These are phyloP conservation scores for Acanthosoma haemorrhoidale DNA, from an alignment of 2,888 invertebrate genomes.

Conservation along the genomic window DNA sequence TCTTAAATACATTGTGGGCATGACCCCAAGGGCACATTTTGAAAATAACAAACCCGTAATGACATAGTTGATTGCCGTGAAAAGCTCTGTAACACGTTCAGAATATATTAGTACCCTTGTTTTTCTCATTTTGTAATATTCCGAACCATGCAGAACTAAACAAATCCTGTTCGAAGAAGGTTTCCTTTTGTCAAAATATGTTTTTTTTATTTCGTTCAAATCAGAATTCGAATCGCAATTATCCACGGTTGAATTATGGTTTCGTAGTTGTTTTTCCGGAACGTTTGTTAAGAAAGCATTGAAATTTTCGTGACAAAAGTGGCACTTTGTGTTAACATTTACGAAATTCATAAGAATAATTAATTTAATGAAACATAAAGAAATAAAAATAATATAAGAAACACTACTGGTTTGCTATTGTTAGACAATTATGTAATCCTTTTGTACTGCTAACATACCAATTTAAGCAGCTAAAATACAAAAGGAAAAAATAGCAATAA, in stretches of 20 bases:
- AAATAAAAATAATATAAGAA: no score
- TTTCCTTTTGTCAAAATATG: constrained; percentile 11
- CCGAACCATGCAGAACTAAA: constrained; percentile 8
- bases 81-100: neutral
- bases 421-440: no score
- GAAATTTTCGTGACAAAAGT: no score
- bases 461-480: no score
- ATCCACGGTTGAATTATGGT: neutral
- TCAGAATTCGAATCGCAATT: neutral
- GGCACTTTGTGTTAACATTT: no score
- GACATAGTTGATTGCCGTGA: neutral
- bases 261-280: no score
- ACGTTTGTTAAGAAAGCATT: no score
- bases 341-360: no score
- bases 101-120: neutral
- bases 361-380: no score
- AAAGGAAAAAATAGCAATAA: no score
- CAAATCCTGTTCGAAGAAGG: neutral
- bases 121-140: constrained; percentile 4
- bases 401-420: no score
- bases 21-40: neutral
- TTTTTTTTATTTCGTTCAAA: neutral
- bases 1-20: neutral
- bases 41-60: neutral
- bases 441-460: no score